Evolutionary conservation across 2,113 vertebrate species (phyloP), one percentile per base, ranked within the genome.

Genomic region (Microcebus murinus): DNA sequence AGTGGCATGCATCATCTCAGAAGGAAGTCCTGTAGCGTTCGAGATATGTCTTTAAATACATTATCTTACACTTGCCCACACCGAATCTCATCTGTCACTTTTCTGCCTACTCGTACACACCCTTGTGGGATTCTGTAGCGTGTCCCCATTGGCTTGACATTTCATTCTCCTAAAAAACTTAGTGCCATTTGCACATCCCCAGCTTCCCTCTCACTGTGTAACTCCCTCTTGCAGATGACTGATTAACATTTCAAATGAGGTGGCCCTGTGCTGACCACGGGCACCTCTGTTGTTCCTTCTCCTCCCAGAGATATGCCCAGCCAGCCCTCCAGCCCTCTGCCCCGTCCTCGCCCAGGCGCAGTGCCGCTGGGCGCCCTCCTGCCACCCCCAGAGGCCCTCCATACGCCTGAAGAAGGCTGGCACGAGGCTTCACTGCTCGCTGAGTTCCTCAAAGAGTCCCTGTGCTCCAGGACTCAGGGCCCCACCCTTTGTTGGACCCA

Each of bases 81-180:
- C 74, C 0, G 2, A 73, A 67, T 71, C 96, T 90, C 95, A 97
- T 87, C 92, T 90, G 94, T 84, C 76, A 84, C 90, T 95, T 95
- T 48, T 27, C 95, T 83, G 76, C 97, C 96, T 77, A 92, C 94
- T 90, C 73, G 20, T 20, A 59, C 92, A 95, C 59, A 81, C 87
- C 63, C 92, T 68, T 67, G 76, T 87, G 52, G 84, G 94, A 93
- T 59, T 94, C 76, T 39, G 39, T 63, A 89, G 79, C 27, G 59
- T 70, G 61, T 87, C 87, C 94, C 85, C 45, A 71, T 76, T 76
- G 92, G 94, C 77, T 95, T 97, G 96, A 88, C 96, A 96, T 97
- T 96, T 96, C 74, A 34, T 95, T 88, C 80, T 55, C 83, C 65
- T 23, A 6, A 82, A 73, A 94, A 83, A 90, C 70, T 74, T 36